Conservation (phyloP, 1,140 invertebrate genomes). For the Pachypeltis micranthus region DNA sequence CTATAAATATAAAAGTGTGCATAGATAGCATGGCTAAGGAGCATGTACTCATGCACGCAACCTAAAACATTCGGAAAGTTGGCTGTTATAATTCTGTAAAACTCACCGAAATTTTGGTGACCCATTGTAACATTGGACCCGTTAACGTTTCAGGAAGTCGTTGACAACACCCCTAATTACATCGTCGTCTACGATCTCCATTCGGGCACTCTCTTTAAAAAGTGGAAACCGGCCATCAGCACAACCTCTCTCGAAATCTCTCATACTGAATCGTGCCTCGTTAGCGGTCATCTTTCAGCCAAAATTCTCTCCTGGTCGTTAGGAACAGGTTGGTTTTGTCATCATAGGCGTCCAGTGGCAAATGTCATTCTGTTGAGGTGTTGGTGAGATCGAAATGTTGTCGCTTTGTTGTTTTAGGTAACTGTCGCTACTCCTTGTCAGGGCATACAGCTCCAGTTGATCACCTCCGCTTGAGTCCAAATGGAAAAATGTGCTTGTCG, state of each 20-base stretch:
- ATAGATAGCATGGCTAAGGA: no score
- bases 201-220: conserved; percentile 81
- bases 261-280: conserved; percentile 63
- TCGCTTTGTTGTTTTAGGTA: conserved; percentile 38
- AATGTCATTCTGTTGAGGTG: conserved; percentile 6
- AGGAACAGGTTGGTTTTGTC: conserved; percentile 64
- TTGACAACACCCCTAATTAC: conserved; percentile 71
- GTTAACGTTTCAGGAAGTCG: conserved; percentile 50
- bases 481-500: conserved; percentile 55
- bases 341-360: no score
- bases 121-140: neutral
- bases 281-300: conserved; percentile 67
- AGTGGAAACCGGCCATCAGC: conserved; percentile 73
- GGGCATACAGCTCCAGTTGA: conserved; percentile 66
- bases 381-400: neutral
- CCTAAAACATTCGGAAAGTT: no score
- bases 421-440: conserved; percentile 54
- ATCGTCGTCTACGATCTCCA: conserved; percentile 84
- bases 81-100: no score
- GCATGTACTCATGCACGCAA: no score
- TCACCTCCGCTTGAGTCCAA: conserved; percentile 53
- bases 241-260: conserved; percentile 70
- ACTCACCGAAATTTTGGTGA: no score
- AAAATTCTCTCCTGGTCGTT: conserved; percentile 76
- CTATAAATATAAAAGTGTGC: no score